Evolutionary conservation across 2,797 vertebrate genomes (phyloP).

Genomic region (Chaenodraco wilsoni): DNA sequence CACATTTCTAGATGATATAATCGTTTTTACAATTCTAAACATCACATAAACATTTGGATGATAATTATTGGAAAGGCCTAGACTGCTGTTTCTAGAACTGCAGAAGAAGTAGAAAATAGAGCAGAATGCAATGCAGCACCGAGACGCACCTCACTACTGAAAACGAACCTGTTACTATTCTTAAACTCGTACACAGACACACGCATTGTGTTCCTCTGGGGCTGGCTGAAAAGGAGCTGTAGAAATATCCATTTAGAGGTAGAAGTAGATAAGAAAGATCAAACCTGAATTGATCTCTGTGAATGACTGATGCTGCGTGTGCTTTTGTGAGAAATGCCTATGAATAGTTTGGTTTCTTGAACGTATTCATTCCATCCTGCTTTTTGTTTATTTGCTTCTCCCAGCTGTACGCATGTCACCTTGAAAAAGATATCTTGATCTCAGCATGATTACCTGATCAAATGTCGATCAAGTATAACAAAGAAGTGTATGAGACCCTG

Average conservation of each 20-base stretch:
- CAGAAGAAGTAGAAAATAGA: neutral
- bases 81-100: neutral
- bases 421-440: neutral
- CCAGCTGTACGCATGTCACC: neutral
- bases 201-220: neutral
- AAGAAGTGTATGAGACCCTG: neutral
- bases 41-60: neutral
- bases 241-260: neutral
- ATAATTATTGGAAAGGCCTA: neutral
- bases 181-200: neutral
- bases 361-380: neutral
- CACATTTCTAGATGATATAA: neutral
- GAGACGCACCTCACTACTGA: neutral
- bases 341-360: too few species aligned
- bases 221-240: neutral
- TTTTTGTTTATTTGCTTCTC: neutral
- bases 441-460: neutral
- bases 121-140: conserved; percentile 16
- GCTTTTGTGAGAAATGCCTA: neutral
- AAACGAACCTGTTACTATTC: neutral
- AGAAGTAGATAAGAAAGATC: neutral
- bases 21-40: neutral
- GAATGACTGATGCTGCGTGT: neutral
- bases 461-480: neutral
- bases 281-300: neutral